Percentiles rank a stretch among this genome's conserved stretches.
These are phyloP conservation scores for Lepilemur septentrionalis DNA, from an alignment of 2,797 vertebrate species.

Conservation along the genomic window DNA sequence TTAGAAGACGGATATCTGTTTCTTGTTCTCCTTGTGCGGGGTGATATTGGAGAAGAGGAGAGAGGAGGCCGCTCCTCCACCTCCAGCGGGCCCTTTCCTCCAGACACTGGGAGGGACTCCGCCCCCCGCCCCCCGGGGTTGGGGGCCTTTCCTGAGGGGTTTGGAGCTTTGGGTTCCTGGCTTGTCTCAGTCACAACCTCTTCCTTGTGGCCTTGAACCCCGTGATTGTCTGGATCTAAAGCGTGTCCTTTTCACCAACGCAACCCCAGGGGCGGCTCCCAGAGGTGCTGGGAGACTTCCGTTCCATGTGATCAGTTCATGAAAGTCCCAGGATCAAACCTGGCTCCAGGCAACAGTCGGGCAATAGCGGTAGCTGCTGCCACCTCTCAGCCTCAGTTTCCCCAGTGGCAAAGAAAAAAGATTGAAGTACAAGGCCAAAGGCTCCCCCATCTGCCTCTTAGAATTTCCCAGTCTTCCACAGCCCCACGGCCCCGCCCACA, in stretches of 20 bases:
- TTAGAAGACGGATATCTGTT: neutral
- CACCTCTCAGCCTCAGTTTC: neutral
- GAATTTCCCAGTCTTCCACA: neutral
- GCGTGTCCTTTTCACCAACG: neutral
- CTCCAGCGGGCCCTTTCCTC: neutral
- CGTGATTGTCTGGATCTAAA: neutral
- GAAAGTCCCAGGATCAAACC: neutral
- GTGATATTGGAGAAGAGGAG: neutral
- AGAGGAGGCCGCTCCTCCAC: neutral
- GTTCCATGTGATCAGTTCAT: neutral
- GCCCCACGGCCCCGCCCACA: neutral
- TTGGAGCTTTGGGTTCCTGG: neutral
- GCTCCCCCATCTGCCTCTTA: neutral
- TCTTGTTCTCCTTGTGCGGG: neutral
- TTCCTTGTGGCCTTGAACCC: neutral
- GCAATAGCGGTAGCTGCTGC: neutral
- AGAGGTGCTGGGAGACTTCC: neutral
- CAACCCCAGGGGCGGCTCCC: neutral
- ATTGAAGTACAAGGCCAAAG: neutral
- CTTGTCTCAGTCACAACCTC: neutral
- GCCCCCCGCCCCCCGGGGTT: no score
- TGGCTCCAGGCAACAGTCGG: neutral
- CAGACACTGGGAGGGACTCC: neutral
- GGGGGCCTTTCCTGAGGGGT: neutral
- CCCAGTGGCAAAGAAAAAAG: neutral